Evolutionary conservation across 2,888 invertebrate genomes (phyloP).

Genomic region (Drosophila maculinotata): DNA sequence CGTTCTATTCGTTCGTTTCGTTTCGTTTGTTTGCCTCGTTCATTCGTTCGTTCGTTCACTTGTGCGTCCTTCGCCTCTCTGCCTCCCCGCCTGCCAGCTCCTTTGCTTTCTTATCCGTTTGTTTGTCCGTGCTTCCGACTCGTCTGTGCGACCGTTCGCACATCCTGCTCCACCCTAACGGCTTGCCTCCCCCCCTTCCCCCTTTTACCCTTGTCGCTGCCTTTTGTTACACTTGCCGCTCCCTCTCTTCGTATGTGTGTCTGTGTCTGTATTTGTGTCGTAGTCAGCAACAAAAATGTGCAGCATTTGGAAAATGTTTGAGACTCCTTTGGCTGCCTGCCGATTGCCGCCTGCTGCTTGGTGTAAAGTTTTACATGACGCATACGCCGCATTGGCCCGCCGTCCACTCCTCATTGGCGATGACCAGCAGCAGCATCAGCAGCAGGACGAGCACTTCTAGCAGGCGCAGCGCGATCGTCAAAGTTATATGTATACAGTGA

Average conservation of each 20-base stretch:
- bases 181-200: neutral
- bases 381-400: conserved; percentile 68
- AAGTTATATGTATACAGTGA: too few relatives aligned
- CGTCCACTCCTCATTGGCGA: conserved; percentile 6
- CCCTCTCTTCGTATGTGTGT: neutral
- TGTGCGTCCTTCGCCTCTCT: conserved; percentile 17
- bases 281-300: conserved; percentile 65
- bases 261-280: conserved; percentile 55
- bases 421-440: neutral
- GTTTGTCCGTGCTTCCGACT: conserved; percentile 78
- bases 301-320: conserved; percentile 73
- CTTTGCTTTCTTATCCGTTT: conserved; percentile 76
- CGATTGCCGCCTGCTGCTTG: conserved; percentile 16
- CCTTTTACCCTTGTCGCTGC: conserved; percentile 22
- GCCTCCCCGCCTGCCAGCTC: conserved; percentile 16
- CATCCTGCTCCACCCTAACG: conserved; percentile 65
- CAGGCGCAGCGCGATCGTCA: conserved; percentile 42
- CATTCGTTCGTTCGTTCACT: conserved; percentile 33
- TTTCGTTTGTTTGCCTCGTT: conserved; percentile 19
- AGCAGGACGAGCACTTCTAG: neutral
- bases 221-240: conserved; percentile 35
- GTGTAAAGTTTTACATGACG: conserved; percentile 56
- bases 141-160: conserved; percentile 80
- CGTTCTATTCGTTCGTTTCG: conserved; percentile 40
- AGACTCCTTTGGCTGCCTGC: conserved; percentile 35